Base-by-base conservation (phyloP, 2,888 invertebrate genomes). In the Drosophila affinis region DNA sequence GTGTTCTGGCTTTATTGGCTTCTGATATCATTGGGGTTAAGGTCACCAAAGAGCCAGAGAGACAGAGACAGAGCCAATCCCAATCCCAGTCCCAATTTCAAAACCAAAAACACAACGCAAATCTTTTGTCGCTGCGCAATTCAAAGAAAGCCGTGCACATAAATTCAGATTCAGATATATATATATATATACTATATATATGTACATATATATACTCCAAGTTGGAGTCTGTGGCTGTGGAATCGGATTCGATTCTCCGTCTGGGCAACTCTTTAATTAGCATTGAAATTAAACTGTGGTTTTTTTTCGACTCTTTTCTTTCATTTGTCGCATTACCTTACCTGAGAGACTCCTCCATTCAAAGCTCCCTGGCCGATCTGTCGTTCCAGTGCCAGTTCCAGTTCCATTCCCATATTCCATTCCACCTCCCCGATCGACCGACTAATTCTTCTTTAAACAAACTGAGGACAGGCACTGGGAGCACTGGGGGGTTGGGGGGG, bases 381-480 rank as follows among this genome's bases (percentile, higher is more conserved):
- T 63, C 57, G 32, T 53, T 51, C 56, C 73, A 18, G 18, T 18
- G 18, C 18, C 18, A 21, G 21, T 73, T 73, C 76, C 58, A 64
- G 83, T 74, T 82, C 24, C 24, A 24, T 24, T 24, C 24, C 53
- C 65, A 52, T 48, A 52, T 48, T 57, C 67, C 51, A 49, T 29
- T 52, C 32, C 52, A 17, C 52, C 62, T 59, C 14, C 71, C 52
- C 68, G 83, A 78, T 86, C 73, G 76, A 69, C 76, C 81, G 82
- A 79, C 87, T 83, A 81, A 87, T 83, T 85, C 79, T 87, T 81
- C 74, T 67, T 79, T 81, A 84, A 83, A 84, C 79, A 82, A 82
- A 74, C 76, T 49, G 73, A 61, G 63, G 34, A 62, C 47, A 45
- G 55, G 14, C 21, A 14, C 32, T n/a, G 21, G 21, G 21, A 46